A percentile compares a stretch with the other conserved stretches of the same genome.
phyloP scores from a whole-genome alignment of 1,140 invertebrate genomes.

The Drosophila tropicalis region DNA sequence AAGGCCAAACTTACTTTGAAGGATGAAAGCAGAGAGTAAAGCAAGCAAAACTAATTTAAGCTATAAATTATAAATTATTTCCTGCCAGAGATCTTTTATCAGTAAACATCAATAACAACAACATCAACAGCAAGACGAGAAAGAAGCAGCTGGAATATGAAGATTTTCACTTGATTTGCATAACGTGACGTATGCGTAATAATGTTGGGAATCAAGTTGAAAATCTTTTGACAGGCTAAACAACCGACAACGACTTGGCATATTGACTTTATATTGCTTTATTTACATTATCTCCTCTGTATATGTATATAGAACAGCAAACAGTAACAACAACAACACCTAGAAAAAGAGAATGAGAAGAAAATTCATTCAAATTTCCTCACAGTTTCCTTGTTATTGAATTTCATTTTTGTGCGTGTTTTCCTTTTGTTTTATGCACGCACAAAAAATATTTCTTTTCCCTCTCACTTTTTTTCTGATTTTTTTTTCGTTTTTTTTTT shows the following conservation, averaged over 20 bases:
- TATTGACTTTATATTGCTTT: conserved; percentile 68
- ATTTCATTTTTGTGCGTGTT: conserved; percentile 37
- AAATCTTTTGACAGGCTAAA: conserved; percentile 15
- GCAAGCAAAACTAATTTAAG: conserved; percentile 49
- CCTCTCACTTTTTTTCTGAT: conserved; percentile 22
- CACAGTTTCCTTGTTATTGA: conserved; percentile 44
- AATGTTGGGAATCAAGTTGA: conserved; percentile 60
- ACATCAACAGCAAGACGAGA: conserved; percentile 11
- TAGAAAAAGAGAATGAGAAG: not conserved
- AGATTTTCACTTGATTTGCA: conserved; percentile 56
- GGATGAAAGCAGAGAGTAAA: conserved; percentile 41
- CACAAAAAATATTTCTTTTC: conserved; percentile 55
- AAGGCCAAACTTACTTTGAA: not conserved
- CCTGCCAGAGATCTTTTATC: conserved; percentile 28
- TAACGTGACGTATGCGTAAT: conserved; percentile 74
- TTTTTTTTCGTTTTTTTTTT: conserved; percentile 15
- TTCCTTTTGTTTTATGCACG: conserved; percentile 61
- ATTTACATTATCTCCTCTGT: conserved; percentile 38
- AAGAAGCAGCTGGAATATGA: conserved; percentile 8
- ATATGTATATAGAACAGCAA: conserved; percentile 29
- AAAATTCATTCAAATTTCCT: conserved; percentile 33
- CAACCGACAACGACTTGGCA: conserved; percentile 32
- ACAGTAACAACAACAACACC: conserved; percentile 22
- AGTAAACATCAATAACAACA: conserved; percentile 49
- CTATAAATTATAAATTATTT: conserved; percentile 53